Conservation (phyloP, 92 coral and sea anemone genomes). For the Palythoa heliodiscus region DNA sequence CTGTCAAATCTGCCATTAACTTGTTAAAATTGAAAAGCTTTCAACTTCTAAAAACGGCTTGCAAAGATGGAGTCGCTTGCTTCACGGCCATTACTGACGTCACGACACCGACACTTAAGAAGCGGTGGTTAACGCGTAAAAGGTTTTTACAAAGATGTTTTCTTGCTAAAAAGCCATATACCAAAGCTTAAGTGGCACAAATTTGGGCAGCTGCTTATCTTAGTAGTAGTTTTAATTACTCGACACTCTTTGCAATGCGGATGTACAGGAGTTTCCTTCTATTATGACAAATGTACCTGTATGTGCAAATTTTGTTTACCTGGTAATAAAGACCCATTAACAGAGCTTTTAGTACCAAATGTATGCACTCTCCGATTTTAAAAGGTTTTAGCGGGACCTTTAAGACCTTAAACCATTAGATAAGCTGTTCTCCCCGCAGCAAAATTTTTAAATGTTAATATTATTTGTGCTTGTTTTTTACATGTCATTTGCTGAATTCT, state of each 20-base stretch:
- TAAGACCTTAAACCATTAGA: background rate
- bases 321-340: conserved; percentile 29
- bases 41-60: background rate
- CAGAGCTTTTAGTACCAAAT: conserved; percentile 12
- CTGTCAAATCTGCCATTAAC: background rate
- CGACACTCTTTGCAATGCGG: conserved; percentile 22
- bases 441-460: background rate
- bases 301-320: conserved; percentile 10
- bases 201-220: conserved; percentile 20
- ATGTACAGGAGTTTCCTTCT: background rate
- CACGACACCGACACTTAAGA: background rate
- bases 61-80: background rate
- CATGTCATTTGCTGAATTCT: background rate
- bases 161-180: background rate
- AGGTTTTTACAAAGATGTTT: conserved; percentile 3
- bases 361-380: background rate
- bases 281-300: conserved; percentile 19
- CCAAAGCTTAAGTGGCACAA: background rate
- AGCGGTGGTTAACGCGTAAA: background rate
- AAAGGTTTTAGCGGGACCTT: conserved; percentile 5
- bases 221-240: background rate
- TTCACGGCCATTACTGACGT: background rate
- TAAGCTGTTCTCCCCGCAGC: background rate
- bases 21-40: background rate
- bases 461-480: background rate